Percentiles rank a stretch among this genome's conserved stretches.
Evolutionary conservation across 2,888 invertebrate species (phyloP).

Genomic region (Drosophila tanythrix): DNA sequence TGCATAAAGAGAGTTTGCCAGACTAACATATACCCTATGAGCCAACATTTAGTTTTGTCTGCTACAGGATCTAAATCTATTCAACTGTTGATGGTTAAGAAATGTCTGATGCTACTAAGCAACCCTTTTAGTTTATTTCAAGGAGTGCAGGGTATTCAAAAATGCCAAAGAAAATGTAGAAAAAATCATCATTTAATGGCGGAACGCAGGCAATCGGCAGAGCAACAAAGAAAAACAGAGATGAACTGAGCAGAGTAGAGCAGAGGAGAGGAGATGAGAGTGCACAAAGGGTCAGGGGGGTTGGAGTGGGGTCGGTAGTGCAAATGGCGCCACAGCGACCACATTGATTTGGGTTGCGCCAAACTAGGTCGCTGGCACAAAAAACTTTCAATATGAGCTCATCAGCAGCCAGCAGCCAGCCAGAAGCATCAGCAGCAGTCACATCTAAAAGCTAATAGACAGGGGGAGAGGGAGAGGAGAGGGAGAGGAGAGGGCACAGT

Average conservation of each 20-base stretch:
- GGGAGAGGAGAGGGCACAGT: conserved; percentile 6
- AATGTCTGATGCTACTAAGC: neutral
- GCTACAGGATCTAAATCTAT: neutral
- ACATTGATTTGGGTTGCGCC: conserved; percentile 80
- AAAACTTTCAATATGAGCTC: conserved; percentile 79
- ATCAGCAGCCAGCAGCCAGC: conserved; percentile 58
- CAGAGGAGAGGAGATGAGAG: conserved; percentile 9
- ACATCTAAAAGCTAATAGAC: conserved; percentile 29
- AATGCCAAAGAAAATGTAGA: conserved; percentile 34
- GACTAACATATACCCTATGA: conserved; percentile 1
- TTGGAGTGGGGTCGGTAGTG: conserved; percentile 56
- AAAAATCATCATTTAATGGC: conserved; percentile 50
- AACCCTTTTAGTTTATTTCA: neutral
- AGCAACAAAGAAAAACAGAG: neutral
- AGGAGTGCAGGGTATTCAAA: conserved; percentile 11
- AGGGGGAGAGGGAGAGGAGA: conserved; percentile 5
- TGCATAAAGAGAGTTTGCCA: neutral
- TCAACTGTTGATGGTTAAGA: neutral
- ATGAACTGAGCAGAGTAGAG: conserved; percentile 5
- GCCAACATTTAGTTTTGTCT: neutral
- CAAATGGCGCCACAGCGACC: conserved; percentile 78
- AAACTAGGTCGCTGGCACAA: conserved; percentile 79
- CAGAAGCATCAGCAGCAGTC: conserved; percentile 38
- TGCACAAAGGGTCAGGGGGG: conserved; percentile 57
- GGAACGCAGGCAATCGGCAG: neutral